A percentile compares a stretch with the other conserved stretches of the same genome.
phyloP scores from a whole-genome alignment of 35 echinoderm and acorn worm species.

The Apostichopus parvimensis region DNA sequence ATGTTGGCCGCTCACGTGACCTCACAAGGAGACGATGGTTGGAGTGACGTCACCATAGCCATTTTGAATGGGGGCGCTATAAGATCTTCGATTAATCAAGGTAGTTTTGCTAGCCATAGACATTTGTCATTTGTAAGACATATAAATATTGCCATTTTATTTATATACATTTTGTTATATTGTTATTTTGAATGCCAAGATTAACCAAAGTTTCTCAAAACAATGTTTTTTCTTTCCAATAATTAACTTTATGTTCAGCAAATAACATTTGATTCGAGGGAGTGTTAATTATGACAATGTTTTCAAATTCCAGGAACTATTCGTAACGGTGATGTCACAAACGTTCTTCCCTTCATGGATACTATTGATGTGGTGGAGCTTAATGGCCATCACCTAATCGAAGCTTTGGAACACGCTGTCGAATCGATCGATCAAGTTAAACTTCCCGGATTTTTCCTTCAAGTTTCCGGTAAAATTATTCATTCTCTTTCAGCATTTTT shows the following conservation, averaged over 20 bases:
- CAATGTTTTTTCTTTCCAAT: no score
- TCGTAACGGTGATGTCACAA: conserved; percentile 23
- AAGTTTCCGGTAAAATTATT: conserved; percentile 25
- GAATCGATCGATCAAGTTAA: not conserved
- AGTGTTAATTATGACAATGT: no score
- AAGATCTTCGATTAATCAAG: conserved; percentile 56
- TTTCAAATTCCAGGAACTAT: not conserved
- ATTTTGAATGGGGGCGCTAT: conserved; percentile 84
- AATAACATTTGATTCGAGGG: no score
- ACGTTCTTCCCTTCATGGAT: not conserved
- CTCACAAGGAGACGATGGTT: conserved; percentile 56
- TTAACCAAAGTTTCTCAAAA: no score
- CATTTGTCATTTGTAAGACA: no score
- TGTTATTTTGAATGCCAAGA: no score
- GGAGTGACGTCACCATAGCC: conserved; percentile 91
- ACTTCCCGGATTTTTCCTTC: not conserved
- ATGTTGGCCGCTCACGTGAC: conserved; percentile 55
- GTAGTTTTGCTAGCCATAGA: not conserved
- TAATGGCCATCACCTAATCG: not conserved
- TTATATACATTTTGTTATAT: no score
- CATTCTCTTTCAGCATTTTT: no score
- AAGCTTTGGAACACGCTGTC: conserved; percentile 20
- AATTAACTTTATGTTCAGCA: no score
- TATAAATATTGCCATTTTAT: no score
- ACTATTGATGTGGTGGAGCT: conserved; percentile 7